Percentiles rank a stretch among this genome's conserved stretches.
These are phyloP conservation scores for Lissonota sp. DNA, from an alignment of 2,888 invertebrate genomes.

Conservation along the genomic window DNA sequence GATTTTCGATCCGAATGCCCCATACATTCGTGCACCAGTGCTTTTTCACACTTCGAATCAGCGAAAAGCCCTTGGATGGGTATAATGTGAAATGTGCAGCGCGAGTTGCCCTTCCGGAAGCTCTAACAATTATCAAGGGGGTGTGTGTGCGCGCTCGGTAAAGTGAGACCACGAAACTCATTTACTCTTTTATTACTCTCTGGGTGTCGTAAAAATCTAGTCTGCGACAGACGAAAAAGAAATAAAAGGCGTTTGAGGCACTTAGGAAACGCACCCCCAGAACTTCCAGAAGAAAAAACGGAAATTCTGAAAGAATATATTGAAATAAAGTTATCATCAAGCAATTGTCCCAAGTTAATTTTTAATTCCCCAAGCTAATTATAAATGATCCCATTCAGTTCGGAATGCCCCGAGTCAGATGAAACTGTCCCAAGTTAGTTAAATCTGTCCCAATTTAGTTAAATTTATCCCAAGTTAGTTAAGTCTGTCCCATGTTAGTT, in stretches of 20 bases:
- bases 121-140: not conserved
- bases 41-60: conserved; percentile 28
- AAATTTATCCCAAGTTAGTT: too few species aligned
- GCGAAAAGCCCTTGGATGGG: conserved; percentile 15
- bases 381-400: too few species aligned
- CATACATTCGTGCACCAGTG: not conserved
- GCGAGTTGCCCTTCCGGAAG: not conserved
- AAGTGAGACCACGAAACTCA: conserved; percentile 46
- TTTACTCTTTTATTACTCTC: conserved; percentile 47
- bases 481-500: too few species aligned
- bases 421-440: too few species aligned
- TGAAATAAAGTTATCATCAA: too few species aligned
- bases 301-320: too few species aligned
- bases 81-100: conserved; percentile 22
- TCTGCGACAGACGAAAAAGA: not conserved
- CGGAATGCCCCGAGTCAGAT: too few species aligned
- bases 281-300: not conserved
- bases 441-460: too few species aligned
- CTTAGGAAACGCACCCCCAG: too few species aligned
- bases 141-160: not conserved
- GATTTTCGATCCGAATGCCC: not conserved
- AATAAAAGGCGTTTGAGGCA: too few species aligned
- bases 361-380: too few species aligned
- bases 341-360: too few species aligned
- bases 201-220: conserved; percentile 15